These are phyloP conservation scores for Istiophorus platypterus DNA, from an alignment of 2,113 vertebrate genomes.

Conservation along the genomic window DNA sequence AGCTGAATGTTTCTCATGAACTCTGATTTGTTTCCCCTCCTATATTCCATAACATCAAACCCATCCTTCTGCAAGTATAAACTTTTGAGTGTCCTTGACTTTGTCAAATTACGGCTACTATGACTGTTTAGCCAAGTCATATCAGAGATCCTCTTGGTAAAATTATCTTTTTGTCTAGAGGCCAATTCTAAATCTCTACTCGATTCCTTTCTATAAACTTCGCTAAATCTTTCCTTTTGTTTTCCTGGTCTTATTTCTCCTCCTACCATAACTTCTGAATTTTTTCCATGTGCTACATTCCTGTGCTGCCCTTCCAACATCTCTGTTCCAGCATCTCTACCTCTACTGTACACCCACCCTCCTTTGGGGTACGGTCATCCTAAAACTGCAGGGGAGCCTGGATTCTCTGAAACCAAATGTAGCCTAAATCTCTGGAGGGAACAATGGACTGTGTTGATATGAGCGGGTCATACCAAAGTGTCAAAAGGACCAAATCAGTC, in stretches of 20 bases:
- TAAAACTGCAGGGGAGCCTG: conserved; percentile 28
- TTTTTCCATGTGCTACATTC: conserved; percentile 32
- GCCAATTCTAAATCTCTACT: conserved; percentile 26
- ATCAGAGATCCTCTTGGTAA: neutral
- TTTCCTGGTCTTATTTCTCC: conserved; percentile 31
- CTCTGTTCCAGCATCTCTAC: conserved; percentile 39
- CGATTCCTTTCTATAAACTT: conserved; percentile 10
- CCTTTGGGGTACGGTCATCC: conserved; percentile 27
- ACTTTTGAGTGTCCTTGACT: conserved; percentile 30
- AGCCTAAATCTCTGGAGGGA: conserved; percentile 35
- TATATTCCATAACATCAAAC: conserved; percentile 50
- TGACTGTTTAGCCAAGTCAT: conserved; percentile 29
- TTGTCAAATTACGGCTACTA: conserved; percentile 29
- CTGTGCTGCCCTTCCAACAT: conserved; percentile 39
- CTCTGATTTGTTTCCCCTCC: conserved; percentile 10
- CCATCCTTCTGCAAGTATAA: conserved; percentile 51
- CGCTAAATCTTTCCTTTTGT: conserved; percentile 10
- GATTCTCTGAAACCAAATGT: conserved; percentile 36
- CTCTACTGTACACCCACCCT: conserved; percentile 15
- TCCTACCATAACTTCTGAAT: conserved; percentile 3
- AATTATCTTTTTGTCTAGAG: conserved; percentile 4
- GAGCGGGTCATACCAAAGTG: conserved; percentile 63
- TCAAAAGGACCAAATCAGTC: conserved; percentile 58
- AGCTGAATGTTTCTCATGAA: conserved; percentile 42
- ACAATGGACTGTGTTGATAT: conserved; percentile 58